phyloP scores from a whole-genome alignment of 92 coral and sea anemone species.

The Porites rus region DNA sequence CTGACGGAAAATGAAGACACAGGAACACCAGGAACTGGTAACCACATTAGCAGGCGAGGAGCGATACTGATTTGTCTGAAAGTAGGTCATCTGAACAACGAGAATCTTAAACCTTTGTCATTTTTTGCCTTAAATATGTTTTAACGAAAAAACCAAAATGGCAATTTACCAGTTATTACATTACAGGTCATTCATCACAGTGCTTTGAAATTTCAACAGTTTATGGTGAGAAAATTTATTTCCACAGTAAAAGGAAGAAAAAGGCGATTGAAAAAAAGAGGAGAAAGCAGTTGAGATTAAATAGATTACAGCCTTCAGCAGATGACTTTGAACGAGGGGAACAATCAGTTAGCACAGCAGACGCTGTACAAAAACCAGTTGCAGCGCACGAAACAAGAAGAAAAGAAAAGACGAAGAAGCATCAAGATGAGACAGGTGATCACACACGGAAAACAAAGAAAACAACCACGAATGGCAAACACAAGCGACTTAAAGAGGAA shows the following conservation, averaged over 20 bases:
- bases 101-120: too few species aligned
- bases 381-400: neutral
- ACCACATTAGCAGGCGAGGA: too few species aligned
- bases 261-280: slow-evolving; percentile 5
- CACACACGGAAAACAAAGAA: slow-evolving; percentile 4
- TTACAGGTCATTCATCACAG: too few species aligned
- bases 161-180: too few species aligned
- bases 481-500: neutral
- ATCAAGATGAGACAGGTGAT: slow-evolving; percentile 12
- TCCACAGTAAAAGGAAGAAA: slow-evolving; percentile 9
- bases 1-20: too few species aligned
- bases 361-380: neutral
- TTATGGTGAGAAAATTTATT: neutral
- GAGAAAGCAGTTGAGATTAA: slow-evolving; percentile 1
- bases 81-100: too few species aligned
- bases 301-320: neutral
- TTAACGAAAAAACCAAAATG: too few species aligned
- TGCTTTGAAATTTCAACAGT: too few species aligned
- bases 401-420: neutral
- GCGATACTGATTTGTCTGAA: too few species aligned
- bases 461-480: neutral
- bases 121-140: too few species aligned
- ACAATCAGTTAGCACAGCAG: neutral
- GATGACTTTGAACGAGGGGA: neutral
- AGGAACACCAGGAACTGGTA: too few species aligned